These are phyloP conservation scores for Aspiorhynchus laticeps DNA, from an alignment of 2,113 vertebrate species.

Conservation along the genomic window DNA sequence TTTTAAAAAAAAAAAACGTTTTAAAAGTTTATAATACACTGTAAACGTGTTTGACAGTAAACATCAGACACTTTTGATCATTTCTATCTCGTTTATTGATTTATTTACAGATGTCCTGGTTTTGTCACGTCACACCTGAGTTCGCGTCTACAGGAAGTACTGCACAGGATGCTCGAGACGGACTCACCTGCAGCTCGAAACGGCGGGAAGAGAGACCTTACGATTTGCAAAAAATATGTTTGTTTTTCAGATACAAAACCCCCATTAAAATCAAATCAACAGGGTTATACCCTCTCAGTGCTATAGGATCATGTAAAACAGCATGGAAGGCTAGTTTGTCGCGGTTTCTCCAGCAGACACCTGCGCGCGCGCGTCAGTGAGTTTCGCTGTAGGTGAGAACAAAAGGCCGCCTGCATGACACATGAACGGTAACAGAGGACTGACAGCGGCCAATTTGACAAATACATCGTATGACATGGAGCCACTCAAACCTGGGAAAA, in stretches of 20 bases:
- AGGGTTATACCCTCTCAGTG: not conserved
- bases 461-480: constrained; percentile 35
- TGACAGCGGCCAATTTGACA: not conserved
- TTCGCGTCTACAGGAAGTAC: not conserved
- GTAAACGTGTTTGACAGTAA: too few species aligned
- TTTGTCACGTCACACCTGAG: constrained; percentile 2
- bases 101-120: not conserved
- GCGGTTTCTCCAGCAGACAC: not conserved
- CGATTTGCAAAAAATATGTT: not conserved
- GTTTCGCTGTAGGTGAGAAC: constrained; percentile 16
- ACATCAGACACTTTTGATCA: not conserved
- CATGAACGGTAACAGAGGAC: not conserved
- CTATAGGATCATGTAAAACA: not conserved
- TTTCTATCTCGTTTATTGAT: not conserved
- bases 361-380: not conserved
- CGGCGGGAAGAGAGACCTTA: not conserved
- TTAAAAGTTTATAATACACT: too few species aligned
- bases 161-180: not conserved
- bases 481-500: not conserved
- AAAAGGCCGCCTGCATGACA: constrained; percentile 23
- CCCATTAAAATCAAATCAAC: not conserved
- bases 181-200: not conserved
- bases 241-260: not conserved
- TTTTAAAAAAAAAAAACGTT: too few species aligned
- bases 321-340: not conserved